phyloP scores from a whole-genome alignment of 2,797 vertebrate genomes.

The Synanceia verrucosa region DNA sequence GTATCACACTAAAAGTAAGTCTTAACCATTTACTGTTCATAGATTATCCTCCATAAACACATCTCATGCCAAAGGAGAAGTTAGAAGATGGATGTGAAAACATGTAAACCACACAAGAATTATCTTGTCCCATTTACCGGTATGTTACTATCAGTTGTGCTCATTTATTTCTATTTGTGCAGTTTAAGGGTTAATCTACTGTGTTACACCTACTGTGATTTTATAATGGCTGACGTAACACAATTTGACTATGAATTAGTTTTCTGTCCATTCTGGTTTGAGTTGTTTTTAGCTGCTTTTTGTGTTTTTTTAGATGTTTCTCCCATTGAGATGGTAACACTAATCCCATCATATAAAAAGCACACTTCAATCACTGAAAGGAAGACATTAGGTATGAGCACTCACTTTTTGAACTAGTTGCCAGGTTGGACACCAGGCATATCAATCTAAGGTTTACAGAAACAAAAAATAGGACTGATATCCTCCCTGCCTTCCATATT shows the following conservation, averaged over 20 bases:
- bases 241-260: not conserved
- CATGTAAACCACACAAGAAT: not conserved
- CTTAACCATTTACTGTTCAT: not conserved
- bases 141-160: not conserved
- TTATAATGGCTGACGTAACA: not conserved
- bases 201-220: not conserved
- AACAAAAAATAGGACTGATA: no score
- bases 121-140: not conserved
- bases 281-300: not conserved
- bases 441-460: no score
- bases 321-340: not conserved
- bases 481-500: no score
- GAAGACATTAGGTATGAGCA: no score
- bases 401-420: not conserved
- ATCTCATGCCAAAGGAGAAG: not conserved
- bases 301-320: not conserved
- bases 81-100: not conserved
- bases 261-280: not conserved
- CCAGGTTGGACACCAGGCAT: no score
- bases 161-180: not conserved
- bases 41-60: slow-evolving; percentile 4
- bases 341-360: not conserved
- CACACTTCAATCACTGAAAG: not conserved
- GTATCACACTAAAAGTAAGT: slow-evolving; percentile 12
- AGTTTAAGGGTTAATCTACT: not conserved